Evolutionary conservation across 2,888 invertebrate species (phyloP).

Genomic region (Drosophila vallismaia): DNA sequence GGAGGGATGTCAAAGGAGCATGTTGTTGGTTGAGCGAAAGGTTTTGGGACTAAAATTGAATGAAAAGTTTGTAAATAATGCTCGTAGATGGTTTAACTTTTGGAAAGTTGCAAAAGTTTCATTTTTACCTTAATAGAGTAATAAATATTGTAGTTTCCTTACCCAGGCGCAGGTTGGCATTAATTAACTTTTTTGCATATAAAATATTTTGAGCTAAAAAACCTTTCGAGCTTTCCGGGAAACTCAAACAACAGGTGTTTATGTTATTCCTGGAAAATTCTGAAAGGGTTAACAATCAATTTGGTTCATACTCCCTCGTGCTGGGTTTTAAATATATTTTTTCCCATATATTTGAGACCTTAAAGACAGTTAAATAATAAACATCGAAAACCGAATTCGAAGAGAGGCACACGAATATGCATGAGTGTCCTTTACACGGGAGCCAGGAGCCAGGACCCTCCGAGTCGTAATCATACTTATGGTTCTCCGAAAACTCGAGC

Average conservation of each 20-base stretch:
- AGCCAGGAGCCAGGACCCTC: not conserved
- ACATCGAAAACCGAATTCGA: conserved; percentile 10
- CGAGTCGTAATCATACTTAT: conserved; percentile 29
- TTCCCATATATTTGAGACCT: not conserved
- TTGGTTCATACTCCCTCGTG: conserved; percentile 15
- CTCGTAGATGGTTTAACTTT: not conserved
- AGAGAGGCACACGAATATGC: conserved; percentile 15
- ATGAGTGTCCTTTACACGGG: conserved; percentile 13
- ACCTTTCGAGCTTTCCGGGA: not conserved
- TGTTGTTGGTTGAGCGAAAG: too few species aligned
- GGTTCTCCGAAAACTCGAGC: conserved; percentile 2
- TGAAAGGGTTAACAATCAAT: not conserved
- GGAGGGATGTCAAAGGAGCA: not conserved
- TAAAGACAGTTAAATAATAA: conserved; percentile 16
- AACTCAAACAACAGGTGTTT: not conserved
- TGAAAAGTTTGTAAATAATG: too few species aligned
- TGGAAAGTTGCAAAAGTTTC: not conserved
- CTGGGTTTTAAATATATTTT: conserved; percentile 2
- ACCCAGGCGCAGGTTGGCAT: too few species aligned
- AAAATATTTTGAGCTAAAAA: too few species aligned
- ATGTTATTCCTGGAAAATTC: not conserved
- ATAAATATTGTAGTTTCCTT: not conserved
- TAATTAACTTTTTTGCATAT: too few species aligned
- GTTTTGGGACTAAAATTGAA: too few species aligned
- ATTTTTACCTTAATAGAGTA: not conserved